Percentiles rank a stretch among this genome's conserved stretches.
These are phyloP conservation scores for Sporophila hypoxantha DNA, from an alignment of 2,113 vertebrate genomes.

Conservation along the genomic window DNA sequence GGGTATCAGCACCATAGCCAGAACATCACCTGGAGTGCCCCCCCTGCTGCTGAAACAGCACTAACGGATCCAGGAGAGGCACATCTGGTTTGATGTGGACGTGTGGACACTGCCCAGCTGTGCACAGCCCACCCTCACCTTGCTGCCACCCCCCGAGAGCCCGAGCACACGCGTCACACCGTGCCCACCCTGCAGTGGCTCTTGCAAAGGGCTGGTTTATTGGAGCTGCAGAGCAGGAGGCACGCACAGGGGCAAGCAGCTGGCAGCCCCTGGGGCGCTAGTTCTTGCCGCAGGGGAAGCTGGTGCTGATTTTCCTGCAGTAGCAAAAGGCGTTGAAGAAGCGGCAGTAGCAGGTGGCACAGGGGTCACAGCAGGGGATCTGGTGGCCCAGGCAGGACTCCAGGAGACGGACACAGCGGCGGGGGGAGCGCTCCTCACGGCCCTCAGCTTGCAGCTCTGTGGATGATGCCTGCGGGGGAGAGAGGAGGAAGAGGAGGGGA, in stretches of 20 bases:
- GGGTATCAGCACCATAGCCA: background rate
- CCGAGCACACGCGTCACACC: accelerated
- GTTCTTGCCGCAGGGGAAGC: constrained; percentile 70
- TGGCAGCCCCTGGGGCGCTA: background rate
- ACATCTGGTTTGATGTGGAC: accelerated
- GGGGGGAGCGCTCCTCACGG: constrained; percentile 79
- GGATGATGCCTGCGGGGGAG: constrained; percentile 57
- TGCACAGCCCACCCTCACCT: background rate
- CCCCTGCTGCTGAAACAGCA: background rate
- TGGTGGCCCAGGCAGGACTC: constrained; percentile 91
- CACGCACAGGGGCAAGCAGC: accelerated
- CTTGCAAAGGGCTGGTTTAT: constrained; percentile 42
- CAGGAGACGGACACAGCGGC: constrained; percentile 86
- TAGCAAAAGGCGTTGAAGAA: constrained; percentile 96
- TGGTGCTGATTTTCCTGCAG: constrained; percentile 82
- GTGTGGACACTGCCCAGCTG: background rate
- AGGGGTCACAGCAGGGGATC: constrained; percentile 89
- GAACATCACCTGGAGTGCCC: background rate
- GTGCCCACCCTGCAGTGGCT: accelerated
- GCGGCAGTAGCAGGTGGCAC: constrained; percentile 94
- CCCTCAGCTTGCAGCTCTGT: constrained; percentile 62
- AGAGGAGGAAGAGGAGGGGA: background rate
- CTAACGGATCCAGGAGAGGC: background rate
- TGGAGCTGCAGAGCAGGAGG: background rate
- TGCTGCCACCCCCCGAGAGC: background rate